phyloP scores from a whole-genome alignment of 2,797 vertebrate genomes.

The Gastrophryne carolinensis region DNA sequence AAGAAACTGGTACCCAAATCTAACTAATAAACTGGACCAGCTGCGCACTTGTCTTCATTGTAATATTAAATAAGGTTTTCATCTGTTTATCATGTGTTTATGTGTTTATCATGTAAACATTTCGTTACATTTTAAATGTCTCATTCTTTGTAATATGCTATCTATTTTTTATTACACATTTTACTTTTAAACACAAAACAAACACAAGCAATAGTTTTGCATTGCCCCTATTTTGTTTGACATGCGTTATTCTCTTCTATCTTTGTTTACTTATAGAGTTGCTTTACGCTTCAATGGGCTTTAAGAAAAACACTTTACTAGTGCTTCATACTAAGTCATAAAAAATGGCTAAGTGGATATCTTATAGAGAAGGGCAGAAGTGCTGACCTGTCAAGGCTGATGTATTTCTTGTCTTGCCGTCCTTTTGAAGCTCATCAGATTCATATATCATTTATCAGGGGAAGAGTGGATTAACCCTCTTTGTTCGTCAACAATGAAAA shows the following conservation, averaged over 20 bases:
- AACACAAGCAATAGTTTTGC: neutral
- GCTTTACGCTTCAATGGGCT: slow-evolving; percentile 36
- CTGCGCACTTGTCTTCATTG: too few relatives aligned
- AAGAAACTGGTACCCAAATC: too few relatives aligned
- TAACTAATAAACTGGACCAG: too few relatives aligned
- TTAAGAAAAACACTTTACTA: slow-evolving; percentile 41
- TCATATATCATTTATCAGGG: slow-evolving; percentile 33
- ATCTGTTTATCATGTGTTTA: too few relatives aligned
- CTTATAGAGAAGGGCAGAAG: slow-evolving; percentile 6
- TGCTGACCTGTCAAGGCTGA: slow-evolving; percentile 45
- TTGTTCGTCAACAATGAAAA: neutral
- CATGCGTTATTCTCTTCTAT: neutral
- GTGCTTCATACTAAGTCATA: slow-evolving; percentile 33
- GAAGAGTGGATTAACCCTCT: slow-evolving; percentile 7
- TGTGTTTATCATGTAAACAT: too few relatives aligned
- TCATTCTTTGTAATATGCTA: too few relatives aligned
- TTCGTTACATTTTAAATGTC: too few relatives aligned
- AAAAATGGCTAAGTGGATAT: slow-evolving; percentile 37
- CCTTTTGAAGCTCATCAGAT: slow-evolving; percentile 17
- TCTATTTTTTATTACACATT: neutral
- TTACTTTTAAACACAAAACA: neutral
- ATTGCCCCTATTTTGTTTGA: neutral
- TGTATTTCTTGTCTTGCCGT: slow-evolving; percentile 26
- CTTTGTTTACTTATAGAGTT: slow-evolving; percentile 16
- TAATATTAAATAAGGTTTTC: too few relatives aligned